Evolutionary conservation across 2,888 invertebrate species (phyloP).

Genomic region (Sympetrum striolatum): DNA sequence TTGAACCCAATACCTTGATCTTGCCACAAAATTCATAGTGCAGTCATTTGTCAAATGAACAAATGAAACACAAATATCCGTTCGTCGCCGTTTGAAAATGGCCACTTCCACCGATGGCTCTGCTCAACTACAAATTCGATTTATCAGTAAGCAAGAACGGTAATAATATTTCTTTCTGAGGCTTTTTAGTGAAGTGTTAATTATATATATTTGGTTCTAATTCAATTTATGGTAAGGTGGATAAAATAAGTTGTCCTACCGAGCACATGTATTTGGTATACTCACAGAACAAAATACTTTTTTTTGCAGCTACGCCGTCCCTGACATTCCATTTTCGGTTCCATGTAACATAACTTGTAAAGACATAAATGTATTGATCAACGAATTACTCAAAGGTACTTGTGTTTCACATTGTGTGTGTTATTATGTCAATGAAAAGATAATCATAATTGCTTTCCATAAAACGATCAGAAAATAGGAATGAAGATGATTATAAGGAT

Average conservation of each 20-base stretch:
- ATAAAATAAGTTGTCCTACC: slow-evolving; percentile 8
- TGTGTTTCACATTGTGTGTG: neutral
- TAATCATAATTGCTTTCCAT: neutral
- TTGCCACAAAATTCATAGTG: no score
- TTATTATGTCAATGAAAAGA: neutral
- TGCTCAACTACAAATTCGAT: slow-evolving; percentile 77
- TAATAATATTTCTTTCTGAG: slow-evolving; percentile 61
- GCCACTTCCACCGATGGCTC: slow-evolving; percentile 48
- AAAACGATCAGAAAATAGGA: slow-evolving; percentile 49
- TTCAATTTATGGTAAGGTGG: slow-evolving; percentile 19
- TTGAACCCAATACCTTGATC: no score
- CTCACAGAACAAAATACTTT: neutral
- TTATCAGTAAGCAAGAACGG: slow-evolving; percentile 82
- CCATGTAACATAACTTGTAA: slow-evolving; percentile 72
- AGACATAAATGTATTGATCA: slow-evolving; percentile 80
- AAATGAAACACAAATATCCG: no score
- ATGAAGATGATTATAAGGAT: slow-evolving; percentile 46
- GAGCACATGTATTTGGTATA: neutral
- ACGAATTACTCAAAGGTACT: slow-evolving; percentile 74
- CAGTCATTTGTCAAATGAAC: no score
- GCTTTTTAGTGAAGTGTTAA: slow-evolving; percentile 25
- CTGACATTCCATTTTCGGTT: slow-evolving; percentile 84
- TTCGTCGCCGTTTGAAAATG: neutral
- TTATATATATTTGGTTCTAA: neutral
- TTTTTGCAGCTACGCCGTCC: slow-evolving; percentile 80